Evolutionary conservation across 2,888 invertebrate genomes (phyloP).

Genomic region (Erebia ligea): DNA sequence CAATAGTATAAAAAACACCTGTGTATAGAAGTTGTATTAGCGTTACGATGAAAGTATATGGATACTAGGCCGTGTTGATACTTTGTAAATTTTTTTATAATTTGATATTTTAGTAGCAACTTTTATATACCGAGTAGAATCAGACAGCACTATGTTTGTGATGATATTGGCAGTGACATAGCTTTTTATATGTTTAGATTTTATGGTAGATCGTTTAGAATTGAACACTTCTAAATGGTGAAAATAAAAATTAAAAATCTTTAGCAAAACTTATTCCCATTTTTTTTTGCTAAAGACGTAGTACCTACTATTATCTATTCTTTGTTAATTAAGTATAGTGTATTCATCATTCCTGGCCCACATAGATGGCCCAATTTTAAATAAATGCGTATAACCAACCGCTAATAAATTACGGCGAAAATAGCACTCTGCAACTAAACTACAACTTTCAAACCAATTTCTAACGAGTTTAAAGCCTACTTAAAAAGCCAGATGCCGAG

Average conservation of each 20-base stretch:
- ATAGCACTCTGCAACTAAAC: neutral
- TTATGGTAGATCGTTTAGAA: neutral
- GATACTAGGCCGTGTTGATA: conserved; percentile 54
- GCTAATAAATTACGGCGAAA: too few species aligned
- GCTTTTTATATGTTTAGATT: neutral
- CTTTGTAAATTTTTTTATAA: conserved; percentile 56
- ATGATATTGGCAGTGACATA: conserved; percentile 34
- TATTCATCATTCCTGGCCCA: too few species aligned
- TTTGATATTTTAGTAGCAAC: conserved; percentile 57
- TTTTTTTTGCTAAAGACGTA: too few species aligned
- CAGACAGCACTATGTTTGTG: conserved; percentile 43
- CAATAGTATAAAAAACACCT: neutral
- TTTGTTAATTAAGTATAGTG: too few species aligned
- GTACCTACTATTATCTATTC: too few species aligned
- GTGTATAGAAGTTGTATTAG: conserved; percentile 24
- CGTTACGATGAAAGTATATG: conserved; percentile 28
- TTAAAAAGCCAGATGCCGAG: neutral
- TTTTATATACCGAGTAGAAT: conserved; percentile 52
- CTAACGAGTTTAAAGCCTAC: neutral
- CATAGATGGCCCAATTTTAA: too few species aligned
- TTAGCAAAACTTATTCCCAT: neutral
- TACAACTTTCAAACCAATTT: neutral
- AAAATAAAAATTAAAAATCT: neutral
- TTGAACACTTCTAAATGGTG: neutral
- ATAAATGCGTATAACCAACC: too few species aligned